Percentiles rank a stretch among this genome's conserved stretches.
Conservation (phyloP, 2,113 vertebrate genomes). For the Podarcis muralis region DNA sequence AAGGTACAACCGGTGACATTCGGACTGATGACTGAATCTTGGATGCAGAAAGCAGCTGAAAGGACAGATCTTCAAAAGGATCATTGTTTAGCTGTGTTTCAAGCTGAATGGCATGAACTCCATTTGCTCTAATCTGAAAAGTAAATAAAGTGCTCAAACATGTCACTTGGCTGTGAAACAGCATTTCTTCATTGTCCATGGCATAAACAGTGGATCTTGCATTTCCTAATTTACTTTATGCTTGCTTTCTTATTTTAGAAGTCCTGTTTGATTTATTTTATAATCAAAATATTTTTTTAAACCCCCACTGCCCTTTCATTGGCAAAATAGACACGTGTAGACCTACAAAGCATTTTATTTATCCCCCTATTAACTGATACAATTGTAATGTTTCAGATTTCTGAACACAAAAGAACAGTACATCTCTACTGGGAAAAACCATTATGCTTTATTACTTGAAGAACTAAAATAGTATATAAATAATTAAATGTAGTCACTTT, state of each 20-base stretch:
- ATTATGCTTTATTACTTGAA: neutral
- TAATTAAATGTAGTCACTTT: slow-evolving; percentile 45
- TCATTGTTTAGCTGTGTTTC: slow-evolving; percentile 83
- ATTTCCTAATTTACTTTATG: slow-evolving; percentile 7
- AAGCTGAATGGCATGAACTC: slow-evolving; percentile 73
- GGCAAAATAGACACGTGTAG: neutral
- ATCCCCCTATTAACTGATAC: neutral
- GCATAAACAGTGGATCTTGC: slow-evolving; percentile 37
- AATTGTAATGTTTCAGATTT: slow-evolving; percentile 23
- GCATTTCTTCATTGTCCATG: neutral
- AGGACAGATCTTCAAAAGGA: slow-evolving; percentile 83
- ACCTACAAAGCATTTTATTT: neutral
- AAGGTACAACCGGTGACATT: slow-evolving; percentile 64
- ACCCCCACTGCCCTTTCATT: neutral
- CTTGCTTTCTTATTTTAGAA: neutral
- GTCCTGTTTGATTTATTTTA: slow-evolving; percentile 15
- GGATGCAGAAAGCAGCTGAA: slow-evolving; percentile 78
- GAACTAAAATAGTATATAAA: slow-evolving; percentile 38
- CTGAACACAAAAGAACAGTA: neutral
- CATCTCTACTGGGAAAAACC: accelerated
- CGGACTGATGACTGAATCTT: slow-evolving; percentile 75
- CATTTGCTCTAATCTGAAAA: slow-evolving; percentile 76
- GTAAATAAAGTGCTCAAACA: slow-evolving; percentile 50
- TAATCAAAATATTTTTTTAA: neutral
- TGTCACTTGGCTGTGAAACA: neutral